Evolutionary conservation across 2,797 vertebrate genomes (phyloP).

Genomic region (Tinamus major): DNA sequence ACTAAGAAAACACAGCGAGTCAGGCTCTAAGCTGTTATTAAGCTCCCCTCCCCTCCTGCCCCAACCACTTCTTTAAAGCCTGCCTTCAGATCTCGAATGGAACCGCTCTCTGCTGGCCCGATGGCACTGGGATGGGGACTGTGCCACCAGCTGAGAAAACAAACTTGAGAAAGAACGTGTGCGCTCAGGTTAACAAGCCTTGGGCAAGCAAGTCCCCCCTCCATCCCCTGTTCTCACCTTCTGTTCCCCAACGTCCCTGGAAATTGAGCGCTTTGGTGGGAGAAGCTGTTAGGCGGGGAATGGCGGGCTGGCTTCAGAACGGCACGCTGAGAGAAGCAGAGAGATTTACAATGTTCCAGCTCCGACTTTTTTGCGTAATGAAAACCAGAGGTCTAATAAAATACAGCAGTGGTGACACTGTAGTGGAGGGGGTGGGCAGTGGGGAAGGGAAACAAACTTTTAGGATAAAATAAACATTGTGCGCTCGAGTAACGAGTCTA

Average conservation of each 20-base stretch:
- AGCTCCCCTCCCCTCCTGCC: slow-evolving; percentile 58
- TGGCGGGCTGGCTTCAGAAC: not conserved
- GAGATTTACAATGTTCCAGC: slow-evolving; percentile 70
- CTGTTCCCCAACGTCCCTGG: slow-evolving; percentile 44
- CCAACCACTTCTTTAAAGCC: slow-evolving; percentile 73
- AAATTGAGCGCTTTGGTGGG: slow-evolving; percentile 19
- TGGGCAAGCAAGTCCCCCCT: slow-evolving; percentile 29
- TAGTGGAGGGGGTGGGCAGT: not conserved
- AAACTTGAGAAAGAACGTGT: slow-evolving; percentile 79
- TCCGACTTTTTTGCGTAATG: slow-evolving; percentile 70
- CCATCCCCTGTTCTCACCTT: slow-evolving; percentile 44
- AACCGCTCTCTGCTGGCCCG: slow-evolving; percentile 69
- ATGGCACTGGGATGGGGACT: slow-evolving; percentile 61
- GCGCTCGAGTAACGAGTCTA: slow-evolving; percentile 27
- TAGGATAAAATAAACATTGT: not conserved
- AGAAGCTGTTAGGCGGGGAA: slow-evolving; percentile 25
- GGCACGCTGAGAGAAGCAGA: not conserved
- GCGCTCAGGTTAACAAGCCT: slow-evolving; percentile 73
- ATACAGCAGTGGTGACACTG: slow-evolving; percentile 64
- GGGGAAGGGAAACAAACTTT: slow-evolving; percentile 8
- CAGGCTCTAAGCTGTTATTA: slow-evolving; percentile 64
- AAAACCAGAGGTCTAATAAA: slow-evolving; percentile 77
- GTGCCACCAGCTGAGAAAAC: slow-evolving; percentile 85
- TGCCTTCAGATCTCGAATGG: slow-evolving; percentile 70
- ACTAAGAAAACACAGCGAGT: slow-evolving; percentile 70